Evolutionary conservation across 2,797 vertebrate genomes (phyloP), one percentile per base, ranked within the genome.

Genomic region (Sebastes trivittatus): DNA sequence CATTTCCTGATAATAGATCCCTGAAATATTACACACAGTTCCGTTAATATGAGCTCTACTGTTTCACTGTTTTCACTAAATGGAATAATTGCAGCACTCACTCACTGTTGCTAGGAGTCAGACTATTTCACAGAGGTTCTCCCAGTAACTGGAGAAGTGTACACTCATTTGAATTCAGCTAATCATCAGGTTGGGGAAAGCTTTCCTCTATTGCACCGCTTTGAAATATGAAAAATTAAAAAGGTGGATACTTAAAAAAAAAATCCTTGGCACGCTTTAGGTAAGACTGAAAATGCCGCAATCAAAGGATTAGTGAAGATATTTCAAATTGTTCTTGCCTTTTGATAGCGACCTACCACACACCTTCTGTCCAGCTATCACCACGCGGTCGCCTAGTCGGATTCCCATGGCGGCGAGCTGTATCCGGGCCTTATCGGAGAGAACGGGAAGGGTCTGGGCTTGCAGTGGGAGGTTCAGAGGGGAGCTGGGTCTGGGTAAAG

Each of bases 341-440:
- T 84, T 22, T 34, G 56, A 42, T 1, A 61, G 27, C 20, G 67
- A 85, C 63, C 67, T 23, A 54, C 54, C 64, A 87, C 87, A 0
- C 95, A 99, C 98, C 98, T 99, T 99, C 94, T 99, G 98, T 87
- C 98, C 97, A 27, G 98, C 98, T 14, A 99, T 99, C 80, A 98
- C 91, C 38, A 99, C 98, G 11, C 97, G 96, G 89, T 98, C 97
- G 13, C 98, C 98, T 38, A 98, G 88, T 80, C 95, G 97, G 82
- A 99, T 89, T 65, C 97, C 97, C 80, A 98, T 96, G 0, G 96
- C 94, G 4, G 93, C 66, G 1, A 98, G 97, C 87, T 95, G 95
- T 1, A 94, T 88, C 89, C 86, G 96, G 89, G 96, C 94, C 62
- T 96, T 95, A 25, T 96, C 89, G 0, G 94, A 95, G 68, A 97